phyloP scores from a whole-genome alignment of 2,888 invertebrate species.

The Leuctra nigra region DNA sequence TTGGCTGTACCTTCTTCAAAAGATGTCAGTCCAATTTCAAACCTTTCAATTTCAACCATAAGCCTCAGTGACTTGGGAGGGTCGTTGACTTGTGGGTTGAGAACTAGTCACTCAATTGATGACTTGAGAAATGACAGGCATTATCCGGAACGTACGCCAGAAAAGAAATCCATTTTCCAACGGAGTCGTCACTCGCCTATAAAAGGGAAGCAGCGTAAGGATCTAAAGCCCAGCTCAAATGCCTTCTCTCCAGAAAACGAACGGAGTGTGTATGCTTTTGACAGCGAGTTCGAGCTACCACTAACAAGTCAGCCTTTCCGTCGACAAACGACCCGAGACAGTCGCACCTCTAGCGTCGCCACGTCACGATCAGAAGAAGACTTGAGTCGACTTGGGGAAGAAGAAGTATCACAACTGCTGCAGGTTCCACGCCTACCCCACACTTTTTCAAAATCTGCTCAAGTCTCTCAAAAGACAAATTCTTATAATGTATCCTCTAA shows the following conservation, averaged over 20 bases:
- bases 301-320: conserved; percentile 51
- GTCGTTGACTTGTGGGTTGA: not conserved
- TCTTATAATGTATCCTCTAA: too few relatives aligned
- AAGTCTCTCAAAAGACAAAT: not conserved
- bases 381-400: conserved; percentile 37
- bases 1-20: not conserved
- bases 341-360: conserved; percentile 37
- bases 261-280: conserved; percentile 64
- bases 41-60: not conserved
- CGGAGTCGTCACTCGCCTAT: conserved; percentile 52
- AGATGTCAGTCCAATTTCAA: conserved; percentile 10
- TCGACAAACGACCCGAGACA: conserved; percentile 38
- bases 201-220: conserved; percentile 46
- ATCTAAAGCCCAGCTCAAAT: conserved; percentile 42
- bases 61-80: conserved; percentile 2
- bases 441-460: not conserved
- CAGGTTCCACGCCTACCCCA: not conserved
- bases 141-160: conserved; percentile 19
- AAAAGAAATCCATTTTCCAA: conserved; percentile 38
- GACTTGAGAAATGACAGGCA: conserved; percentile 4
- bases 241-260: conserved; percentile 64
- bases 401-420: conserved; percentile 16
- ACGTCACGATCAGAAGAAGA: conserved; percentile 44
- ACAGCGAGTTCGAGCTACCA: conserved; percentile 56
- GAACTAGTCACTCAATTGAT: not conserved